Evolutionary conservation across 2,797 vertebrate species (phyloP), one percentile per base, ranked within the genome.

Genomic region (Gallinago solitaria): DNA sequence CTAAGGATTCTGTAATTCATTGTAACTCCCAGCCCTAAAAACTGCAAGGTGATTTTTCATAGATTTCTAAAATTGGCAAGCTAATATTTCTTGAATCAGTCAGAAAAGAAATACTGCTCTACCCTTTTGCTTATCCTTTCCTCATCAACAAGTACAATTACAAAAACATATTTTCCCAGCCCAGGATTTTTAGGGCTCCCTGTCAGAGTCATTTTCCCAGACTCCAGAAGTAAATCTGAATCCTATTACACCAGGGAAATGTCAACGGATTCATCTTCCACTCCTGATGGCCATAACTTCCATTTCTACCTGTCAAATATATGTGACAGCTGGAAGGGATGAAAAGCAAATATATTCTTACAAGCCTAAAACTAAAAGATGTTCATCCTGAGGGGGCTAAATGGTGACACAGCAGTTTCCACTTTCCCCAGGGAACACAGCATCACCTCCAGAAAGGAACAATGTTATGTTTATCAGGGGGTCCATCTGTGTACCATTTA

Each of bases 11-110:
- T 90, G 74, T 92, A 95, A 95, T 87, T 90, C 90, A 51, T 71
- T 90, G 81, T 84, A 90, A 90, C 60, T 96, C 90, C 73, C 91
- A 91, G 81, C 51, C 37, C 87, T 91, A 88, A 75, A 68, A 95
- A 93, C 86, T 93, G 56, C 89, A 80, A 80, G 89, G 84, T 91
- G 90, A 96, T 96, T 97, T 95, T 90, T 96, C 92, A 91, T 6
- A 43, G 59, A 41, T 83, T 88, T 88, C 91, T 95, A 76, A 88
- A 95, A 94, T 28, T 96, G 96, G 87, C 82, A 93, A 79, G 77
- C 61, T 94, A 88, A 74, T 87, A 84, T 91, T 88, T 93, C 89
- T 95, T 61, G 84, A 90, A 91, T 90, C 75, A 45, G 79, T 94
- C 86, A 94, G 79, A 51, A 57, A 83, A 93, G 21, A 94, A 89